Conservation (phyloP, 2,888 invertebrate species). For the Drosophila crucigera region DNA sequence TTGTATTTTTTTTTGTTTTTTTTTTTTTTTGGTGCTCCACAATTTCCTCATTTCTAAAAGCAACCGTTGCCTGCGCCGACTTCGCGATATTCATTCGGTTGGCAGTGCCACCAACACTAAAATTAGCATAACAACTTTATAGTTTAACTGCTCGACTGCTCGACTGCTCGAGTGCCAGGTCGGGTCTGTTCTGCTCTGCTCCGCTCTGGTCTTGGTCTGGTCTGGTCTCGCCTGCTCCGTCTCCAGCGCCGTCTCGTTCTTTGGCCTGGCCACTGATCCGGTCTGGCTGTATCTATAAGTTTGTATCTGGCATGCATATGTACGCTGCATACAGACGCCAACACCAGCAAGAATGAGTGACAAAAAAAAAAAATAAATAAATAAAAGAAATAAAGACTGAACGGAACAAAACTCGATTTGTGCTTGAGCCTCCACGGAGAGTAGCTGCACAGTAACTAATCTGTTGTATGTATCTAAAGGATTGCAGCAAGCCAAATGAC, state of each 20-base stretch:
- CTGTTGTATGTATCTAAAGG: slow-evolving; percentile 84
- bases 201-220: slow-evolving; percentile 13
- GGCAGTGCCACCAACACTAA: slow-evolving; percentile 75
- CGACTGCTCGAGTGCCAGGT: slow-evolving; percentile 71
- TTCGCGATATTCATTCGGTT: slow-evolving; percentile 32
- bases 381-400: not conserved
- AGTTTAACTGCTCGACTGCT: slow-evolving; percentile 84
- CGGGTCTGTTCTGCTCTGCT: slow-evolving; percentile 20
- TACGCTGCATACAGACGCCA: slow-evolving; percentile 52
- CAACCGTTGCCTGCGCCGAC: slow-evolving; percentile 32
- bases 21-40: slow-evolving; percentile 50
- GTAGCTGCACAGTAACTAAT: slow-evolving; percentile 68
- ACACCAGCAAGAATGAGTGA: slow-evolving; percentile 45
- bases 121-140: slow-evolving; percentile 85
- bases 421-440: slow-evolving; percentile 20
- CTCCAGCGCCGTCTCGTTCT: slow-evolving; percentile 25
- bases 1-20: not conserved
- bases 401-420: slow-evolving; percentile 56
- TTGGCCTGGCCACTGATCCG: slow-evolving; percentile 45
- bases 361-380: slow-evolving; percentile 41
- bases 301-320: slow-evolving; percentile 71
- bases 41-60: slow-evolving; percentile 80
- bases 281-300: slow-evolving; percentile 70
- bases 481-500: slow-evolving; percentile 66
- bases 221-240: slow-evolving; percentile 19